These are phyloP conservation scores for Conomelus anceps DNA, from an alignment of 2,888 invertebrate genomes.

Conservation along the genomic window DNA sequence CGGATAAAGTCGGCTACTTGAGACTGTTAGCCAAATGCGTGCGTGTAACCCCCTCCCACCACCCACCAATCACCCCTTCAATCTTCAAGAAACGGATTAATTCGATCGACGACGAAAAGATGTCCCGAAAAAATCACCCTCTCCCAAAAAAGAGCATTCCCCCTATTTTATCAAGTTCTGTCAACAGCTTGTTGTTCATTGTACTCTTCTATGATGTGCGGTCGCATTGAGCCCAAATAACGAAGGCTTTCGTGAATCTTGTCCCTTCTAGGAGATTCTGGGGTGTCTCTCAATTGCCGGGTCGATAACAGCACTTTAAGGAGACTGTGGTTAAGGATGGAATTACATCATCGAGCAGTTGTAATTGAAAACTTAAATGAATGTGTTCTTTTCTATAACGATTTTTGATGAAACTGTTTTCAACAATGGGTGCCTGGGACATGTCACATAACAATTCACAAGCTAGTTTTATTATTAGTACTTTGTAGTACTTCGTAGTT, in stretches of 20 bases:
- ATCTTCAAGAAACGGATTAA: no score
- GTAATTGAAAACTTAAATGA: no score
- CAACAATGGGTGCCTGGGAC: no score
- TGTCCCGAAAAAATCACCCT: neutral
- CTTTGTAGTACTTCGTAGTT: no score
- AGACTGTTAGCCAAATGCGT: neutral
- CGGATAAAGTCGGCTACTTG: constrained; percentile 11
- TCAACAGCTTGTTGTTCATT: neutral
- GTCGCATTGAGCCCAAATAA: no score
- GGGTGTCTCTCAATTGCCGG: neutral
- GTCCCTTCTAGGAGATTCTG: neutral
- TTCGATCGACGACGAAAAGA: neutral
- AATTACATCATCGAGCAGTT: no score
- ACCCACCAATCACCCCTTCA: no score
- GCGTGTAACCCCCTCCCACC: neutral
- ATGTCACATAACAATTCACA: no score
- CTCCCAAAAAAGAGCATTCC: neutral
- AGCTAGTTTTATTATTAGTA: no score
- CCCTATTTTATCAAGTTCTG: neutral
- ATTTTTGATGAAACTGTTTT: no score
- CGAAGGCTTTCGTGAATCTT: neutral
- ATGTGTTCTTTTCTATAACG: no score
- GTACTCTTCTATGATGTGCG: neutral
- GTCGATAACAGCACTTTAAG: neutral
- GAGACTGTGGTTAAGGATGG: neutral